Evolutionary conservation across 2,888 invertebrate species (phyloP).

Genomic region (Lacanobia oleracea): DNA sequence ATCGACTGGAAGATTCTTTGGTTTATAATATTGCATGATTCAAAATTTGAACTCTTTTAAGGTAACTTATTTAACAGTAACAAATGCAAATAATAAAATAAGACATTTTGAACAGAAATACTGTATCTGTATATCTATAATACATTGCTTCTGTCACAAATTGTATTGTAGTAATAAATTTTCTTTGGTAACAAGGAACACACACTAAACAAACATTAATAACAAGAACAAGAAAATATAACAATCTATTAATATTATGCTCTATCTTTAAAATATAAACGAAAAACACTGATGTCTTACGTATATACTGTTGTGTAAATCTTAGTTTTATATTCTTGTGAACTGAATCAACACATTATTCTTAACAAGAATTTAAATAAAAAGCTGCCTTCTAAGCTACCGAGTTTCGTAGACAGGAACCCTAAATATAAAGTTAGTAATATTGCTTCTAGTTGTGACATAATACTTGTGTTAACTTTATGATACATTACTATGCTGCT

Average conservation of each 20-base stretch:
- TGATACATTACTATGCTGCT: slow-evolving; percentile 46
- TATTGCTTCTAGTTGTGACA: slow-evolving; percentile 46
- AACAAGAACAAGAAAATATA: slow-evolving; percentile 88
- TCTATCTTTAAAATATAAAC: slow-evolving; percentile 70
- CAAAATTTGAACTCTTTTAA: slow-evolving; percentile 85
- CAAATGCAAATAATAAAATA: slow-evolving; percentile 80
- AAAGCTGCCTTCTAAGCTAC: slow-evolving; percentile 65
- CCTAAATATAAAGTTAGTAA: slow-evolving; percentile 50
- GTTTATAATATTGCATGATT: slow-evolving; percentile 84
- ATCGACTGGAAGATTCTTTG: slow-evolving; percentile 88
- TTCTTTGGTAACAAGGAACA: slow-evolving; percentile 90
- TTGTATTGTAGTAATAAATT: slow-evolving; percentile 77
- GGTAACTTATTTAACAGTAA: slow-evolving; percentile 86
- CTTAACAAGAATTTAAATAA: slow-evolving; percentile 33
- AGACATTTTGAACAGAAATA: slow-evolving; percentile 78
- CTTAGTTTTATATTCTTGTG: slow-evolving; percentile 46
- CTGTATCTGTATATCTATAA: slow-evolving; percentile 78
- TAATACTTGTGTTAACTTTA: slow-evolving; percentile 55
- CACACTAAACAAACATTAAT: slow-evolving; percentile 87
- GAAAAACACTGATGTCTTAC: slow-evolving; percentile 78
- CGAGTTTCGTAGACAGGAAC: slow-evolving; percentile 45
- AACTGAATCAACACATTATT: slow-evolving; percentile 41
- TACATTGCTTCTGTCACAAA: slow-evolving; percentile 76
- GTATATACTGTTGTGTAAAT: slow-evolving; percentile 64
- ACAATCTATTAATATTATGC: slow-evolving; percentile 83